Conservation (phyloP, 2,797 vertebrate genomes). For the Diceros bicornis region DNA sequence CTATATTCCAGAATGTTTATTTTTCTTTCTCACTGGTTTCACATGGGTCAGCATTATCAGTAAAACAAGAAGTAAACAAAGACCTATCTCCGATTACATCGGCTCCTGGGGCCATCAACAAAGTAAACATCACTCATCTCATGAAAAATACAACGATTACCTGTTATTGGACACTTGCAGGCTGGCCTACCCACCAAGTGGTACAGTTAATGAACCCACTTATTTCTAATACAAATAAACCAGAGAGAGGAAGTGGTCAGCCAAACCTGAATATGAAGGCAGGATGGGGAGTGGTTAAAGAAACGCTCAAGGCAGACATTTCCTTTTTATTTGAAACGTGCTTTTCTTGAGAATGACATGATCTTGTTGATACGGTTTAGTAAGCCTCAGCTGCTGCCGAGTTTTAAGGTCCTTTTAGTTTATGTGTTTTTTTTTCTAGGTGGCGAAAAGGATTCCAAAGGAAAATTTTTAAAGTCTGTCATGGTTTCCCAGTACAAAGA, state of each 20-base stretch:
- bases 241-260: constrained; percentile 94
- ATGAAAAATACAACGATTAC: constrained; percentile 89
- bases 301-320: constrained; percentile 86
- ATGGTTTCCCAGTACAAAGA: constrained; percentile 69
- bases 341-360: constrained; percentile 80
- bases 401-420: constrained; percentile 79
- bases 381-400: constrained; percentile 67
- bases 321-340: constrained; percentile 88
- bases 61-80: constrained; percentile 88
- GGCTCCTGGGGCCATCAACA: constrained; percentile 88
- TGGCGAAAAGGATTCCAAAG: constrained; percentile 73
- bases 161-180: constrained; percentile 90
- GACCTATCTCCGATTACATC: constrained; percentile 89
- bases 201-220: constrained; percentile 92
- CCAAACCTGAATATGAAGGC: constrained; percentile 86
- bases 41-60: constrained; percentile 87
- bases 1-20: constrained; percentile 86
- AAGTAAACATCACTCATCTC: constrained; percentile 90
- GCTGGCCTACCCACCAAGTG: constrained; percentile 90
- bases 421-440: background rate
- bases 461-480: constrained; percentile 66
- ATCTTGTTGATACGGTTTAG: constrained; percentile 80
- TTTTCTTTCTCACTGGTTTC: constrained; percentile 89
- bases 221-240: constrained; percentile 98
- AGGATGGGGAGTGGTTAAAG: constrained; percentile 86